These are phyloP conservation scores for Glaucomys volans DNA, from an alignment of 2,113 vertebrate species.

Conservation along the genomic window DNA sequence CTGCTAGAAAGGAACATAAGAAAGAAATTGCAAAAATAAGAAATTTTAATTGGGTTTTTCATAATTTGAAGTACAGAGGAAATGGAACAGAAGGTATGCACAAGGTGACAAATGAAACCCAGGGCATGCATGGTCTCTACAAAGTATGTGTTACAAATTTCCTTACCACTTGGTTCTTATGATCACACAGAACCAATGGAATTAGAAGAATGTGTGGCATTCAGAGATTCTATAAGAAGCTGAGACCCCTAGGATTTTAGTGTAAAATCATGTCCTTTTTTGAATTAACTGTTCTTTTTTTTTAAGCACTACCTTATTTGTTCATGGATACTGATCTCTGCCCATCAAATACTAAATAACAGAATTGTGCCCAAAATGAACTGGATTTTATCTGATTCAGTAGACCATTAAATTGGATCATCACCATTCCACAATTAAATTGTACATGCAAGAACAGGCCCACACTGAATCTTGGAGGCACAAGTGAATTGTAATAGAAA, in stretches of 20 bases:
- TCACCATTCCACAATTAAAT: neutral
- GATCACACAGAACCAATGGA: neutral
- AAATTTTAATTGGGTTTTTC: neutral
- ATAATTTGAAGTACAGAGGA: neutral
- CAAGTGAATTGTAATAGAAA: neutral
- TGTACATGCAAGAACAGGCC: neutral
- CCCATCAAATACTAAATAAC: neutral
- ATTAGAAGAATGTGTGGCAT: neutral
- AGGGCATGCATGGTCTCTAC: neutral
- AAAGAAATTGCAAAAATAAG: neutral
- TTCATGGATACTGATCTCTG: neutral
- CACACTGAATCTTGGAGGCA: neutral
- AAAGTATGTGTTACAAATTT: neutral
- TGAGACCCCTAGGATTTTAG: neutral
- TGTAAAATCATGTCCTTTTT: neutral
- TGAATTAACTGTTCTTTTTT: neutral
- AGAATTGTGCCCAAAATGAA: neutral
- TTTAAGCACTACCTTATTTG: neutral
- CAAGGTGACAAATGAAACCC: neutral
- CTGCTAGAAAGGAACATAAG: neutral
- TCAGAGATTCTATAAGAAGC: neutral
- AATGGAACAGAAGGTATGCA: neutral
- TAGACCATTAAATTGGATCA: neutral
- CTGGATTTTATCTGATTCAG: neutral
- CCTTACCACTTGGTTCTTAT: neutral